Evolutionary conservation across 2,113 vertebrate species (phyloP).

Genomic region (Pan troglodytes): DNA sequence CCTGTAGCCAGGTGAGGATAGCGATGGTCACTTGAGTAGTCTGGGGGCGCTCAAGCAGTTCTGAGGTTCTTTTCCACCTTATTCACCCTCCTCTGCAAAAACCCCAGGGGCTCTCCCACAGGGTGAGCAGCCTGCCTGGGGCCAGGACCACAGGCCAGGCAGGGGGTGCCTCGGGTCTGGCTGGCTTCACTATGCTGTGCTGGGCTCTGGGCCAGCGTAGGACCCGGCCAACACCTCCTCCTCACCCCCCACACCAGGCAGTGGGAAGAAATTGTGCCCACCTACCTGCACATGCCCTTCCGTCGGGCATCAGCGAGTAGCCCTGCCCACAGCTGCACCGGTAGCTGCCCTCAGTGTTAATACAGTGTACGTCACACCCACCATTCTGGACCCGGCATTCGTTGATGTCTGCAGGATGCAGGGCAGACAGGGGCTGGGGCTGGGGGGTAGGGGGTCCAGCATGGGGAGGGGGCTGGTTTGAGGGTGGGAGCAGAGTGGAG

Average conservation of each 20-base stretch:
- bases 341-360: slow-evolving; percentile 95
- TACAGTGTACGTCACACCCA: slow-evolving; percentile 92
- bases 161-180: neutral
- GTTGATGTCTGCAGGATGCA: slow-evolving; percentile 73
- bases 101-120: neutral
- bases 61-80: too few species aligned
- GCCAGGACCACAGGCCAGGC: neutral
- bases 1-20: too few species aligned
- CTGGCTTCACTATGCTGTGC: neutral
- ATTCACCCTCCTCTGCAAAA: too few species aligned
- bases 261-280: rapidly evolving
- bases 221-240: rapidly evolving
- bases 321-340: slow-evolving; percentile 93
- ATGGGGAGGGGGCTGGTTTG: neutral
- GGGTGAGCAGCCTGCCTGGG: neutral
- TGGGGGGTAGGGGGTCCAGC: neutral
- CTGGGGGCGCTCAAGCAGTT: too few species aligned
- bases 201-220: neutral
- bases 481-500: slow-evolving; percentile 72
- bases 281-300: slow-evolving; percentile 91
- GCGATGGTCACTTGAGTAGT: too few species aligned
- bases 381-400: slow-evolving; percentile 90
- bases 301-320: slow-evolving; percentile 92
- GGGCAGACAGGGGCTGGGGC: neutral
- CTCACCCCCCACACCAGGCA: neutral